Evolutionary conservation across 2,113 vertebrate species (phyloP).

Genomic region (Podocnemis expansa): DNA sequence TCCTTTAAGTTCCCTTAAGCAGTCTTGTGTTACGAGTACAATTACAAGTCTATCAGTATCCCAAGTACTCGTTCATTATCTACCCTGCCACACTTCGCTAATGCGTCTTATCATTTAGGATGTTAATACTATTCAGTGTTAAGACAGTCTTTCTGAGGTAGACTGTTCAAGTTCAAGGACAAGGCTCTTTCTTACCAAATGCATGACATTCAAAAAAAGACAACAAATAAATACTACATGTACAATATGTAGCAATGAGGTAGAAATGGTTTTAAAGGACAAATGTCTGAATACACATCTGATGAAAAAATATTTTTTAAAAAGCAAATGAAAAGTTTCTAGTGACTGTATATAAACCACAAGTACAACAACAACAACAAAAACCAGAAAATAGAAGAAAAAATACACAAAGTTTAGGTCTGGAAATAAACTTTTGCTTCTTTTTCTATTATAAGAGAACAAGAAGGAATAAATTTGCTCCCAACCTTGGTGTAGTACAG

Average conservation of each 20-base stretch:
- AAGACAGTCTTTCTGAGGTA: slow-evolving; percentile 98
- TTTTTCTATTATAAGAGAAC: slow-evolving; percentile 77
- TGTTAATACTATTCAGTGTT: slow-evolving; percentile 93
- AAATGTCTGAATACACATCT: slow-evolving; percentile 84
- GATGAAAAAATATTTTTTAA: slow-evolving; percentile 74
- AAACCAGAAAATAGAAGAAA: background rate
- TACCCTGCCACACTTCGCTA: slow-evolving; percentile 83
- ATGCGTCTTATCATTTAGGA: slow-evolving; percentile 84
- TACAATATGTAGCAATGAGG: slow-evolving; percentile 99
- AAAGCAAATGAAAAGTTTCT: slow-evolving; percentile 75
- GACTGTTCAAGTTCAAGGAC: slow-evolving; percentile 96
- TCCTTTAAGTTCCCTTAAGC: slow-evolving; percentile 82
- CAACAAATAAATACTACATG: slow-evolving; percentile 98
- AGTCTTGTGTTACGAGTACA: slow-evolving; percentile 85
- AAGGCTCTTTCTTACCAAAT: slow-evolving; percentile 90
- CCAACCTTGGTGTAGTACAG: slow-evolving; percentile 83
- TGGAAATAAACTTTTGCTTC: slow-evolving; percentile 79
- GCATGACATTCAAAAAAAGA: slow-evolving; percentile 98
- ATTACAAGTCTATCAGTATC: slow-evolving; percentile 84
- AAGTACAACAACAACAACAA: slow-evolving; percentile 57
- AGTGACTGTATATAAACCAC: slow-evolving; percentile 77
- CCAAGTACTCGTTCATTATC: slow-evolving; percentile 85
- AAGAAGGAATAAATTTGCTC: slow-evolving; percentile 83
- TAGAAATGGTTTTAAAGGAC: slow-evolving; percentile 99
- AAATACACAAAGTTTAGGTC: slow-evolving; percentile 60